Conservation (phyloP, 2,888 invertebrate genomes). For the Pyrrhia umbra region DNA sequence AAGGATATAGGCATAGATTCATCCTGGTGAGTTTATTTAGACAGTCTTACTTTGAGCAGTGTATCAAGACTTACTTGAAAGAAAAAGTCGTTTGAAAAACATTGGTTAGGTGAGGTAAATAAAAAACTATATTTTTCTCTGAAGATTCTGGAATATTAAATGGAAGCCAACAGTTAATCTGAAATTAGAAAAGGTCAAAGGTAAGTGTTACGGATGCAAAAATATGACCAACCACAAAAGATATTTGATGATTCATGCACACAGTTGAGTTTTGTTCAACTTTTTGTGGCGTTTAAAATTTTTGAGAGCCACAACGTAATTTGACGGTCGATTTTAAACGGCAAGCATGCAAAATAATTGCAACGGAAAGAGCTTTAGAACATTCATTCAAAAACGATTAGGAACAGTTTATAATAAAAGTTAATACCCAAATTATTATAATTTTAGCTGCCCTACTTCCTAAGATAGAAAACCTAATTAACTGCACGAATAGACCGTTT, state of each 20-base stretch:
- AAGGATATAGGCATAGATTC: no score
- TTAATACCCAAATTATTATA: constrained; percentile 7
- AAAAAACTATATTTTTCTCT: no score
- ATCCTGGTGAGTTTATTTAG: no score
- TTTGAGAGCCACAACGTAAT: constrained; percentile 21
- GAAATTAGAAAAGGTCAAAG: constrained; percentile 29
- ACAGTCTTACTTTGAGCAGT: no score
- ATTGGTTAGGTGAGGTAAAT: no score
- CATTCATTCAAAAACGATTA: constrained; percentile 22
- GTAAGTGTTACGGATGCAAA: constrained; percentile 49
- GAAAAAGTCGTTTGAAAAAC: no score
- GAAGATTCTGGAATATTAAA: no score
- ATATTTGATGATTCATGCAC: constrained; percentile 48
- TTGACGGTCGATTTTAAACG: constrained; percentile 7
- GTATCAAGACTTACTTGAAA: no score
- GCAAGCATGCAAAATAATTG: constrained; percentile 28
- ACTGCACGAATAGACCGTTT: neutral
- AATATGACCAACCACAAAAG: constrained; percentile 38
- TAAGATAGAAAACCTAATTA: neutral
- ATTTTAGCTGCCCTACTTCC: constrained; percentile 7
- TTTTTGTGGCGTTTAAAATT: constrained; percentile 32
- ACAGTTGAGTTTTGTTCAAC: constrained; percentile 8
- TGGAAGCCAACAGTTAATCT: constrained; percentile 16
- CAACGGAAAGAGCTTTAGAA: neutral
- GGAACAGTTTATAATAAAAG: constrained; percentile 6